A percentile compares a stretch with the other conserved stretches of the same genome.
These are phyloP conservation scores for Pocillopora damicornis DNA, from an alignment of 64 coral and sea anemone genomes.

Conservation along the genomic window DNA sequence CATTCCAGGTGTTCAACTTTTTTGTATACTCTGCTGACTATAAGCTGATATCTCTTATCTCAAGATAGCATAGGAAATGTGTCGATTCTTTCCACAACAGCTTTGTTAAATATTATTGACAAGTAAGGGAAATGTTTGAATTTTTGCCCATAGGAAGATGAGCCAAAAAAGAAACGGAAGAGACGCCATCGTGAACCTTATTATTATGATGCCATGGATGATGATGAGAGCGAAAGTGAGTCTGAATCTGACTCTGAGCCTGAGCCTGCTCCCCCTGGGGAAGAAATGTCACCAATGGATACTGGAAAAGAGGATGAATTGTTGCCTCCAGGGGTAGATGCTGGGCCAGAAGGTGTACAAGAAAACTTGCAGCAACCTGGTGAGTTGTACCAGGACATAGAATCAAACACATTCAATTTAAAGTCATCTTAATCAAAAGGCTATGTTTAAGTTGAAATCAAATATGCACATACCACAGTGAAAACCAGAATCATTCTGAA, in stretches of 20 bases:
- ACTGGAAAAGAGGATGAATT: conserved; percentile 58
- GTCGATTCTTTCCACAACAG: too few species aligned
- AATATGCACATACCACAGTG: too few species aligned
- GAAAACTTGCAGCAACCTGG: conserved; percentile 41
- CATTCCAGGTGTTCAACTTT: too few species aligned
- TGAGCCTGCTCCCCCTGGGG: conserved; percentile 85
- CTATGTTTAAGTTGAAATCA: too few species aligned
- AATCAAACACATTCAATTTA: background rate
- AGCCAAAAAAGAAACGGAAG: conserved; percentile 78
- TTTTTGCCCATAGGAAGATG: conserved; percentile 30
- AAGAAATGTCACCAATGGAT: conserved; percentile 73
- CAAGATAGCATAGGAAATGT: too few species aligned
- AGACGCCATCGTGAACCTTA: conserved; percentile 83
- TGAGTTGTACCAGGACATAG: background rate
- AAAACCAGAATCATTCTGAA: too few species aligned
- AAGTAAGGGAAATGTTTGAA: background rate
- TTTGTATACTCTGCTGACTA: too few species aligned
- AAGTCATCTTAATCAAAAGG: too few species aligned
- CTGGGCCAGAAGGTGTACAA: conserved; percentile 33
- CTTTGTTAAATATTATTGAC: background rate
- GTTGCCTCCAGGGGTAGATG: conserved; percentile 66
- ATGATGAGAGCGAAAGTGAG: conserved; percentile 90
- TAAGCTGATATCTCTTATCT: too few species aligned
- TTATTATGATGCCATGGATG: conserved; percentile 88
- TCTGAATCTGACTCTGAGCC: conserved; percentile 91